A percentile compares a stretch with the other conserved stretches of the same genome.
These are phyloP conservation scores for Chauna torquata DNA, from an alignment of 2,113 vertebrate genomes.

Conservation along the genomic window DNA sequence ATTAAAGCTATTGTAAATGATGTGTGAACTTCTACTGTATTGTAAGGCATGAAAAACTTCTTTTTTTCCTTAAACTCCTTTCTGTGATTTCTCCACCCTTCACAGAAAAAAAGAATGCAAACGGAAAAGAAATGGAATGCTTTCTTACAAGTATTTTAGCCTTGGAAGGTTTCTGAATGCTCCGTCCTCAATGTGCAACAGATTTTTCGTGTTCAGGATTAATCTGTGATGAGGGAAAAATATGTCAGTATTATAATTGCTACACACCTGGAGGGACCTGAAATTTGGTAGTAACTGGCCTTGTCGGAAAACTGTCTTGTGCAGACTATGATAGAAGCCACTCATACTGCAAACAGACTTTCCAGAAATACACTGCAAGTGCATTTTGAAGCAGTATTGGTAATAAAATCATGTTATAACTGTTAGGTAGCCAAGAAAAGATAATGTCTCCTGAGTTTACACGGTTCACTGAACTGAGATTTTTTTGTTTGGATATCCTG, in stretches of 20 bases:
- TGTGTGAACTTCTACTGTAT: not conserved
- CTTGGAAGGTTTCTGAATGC: conserved; percentile 88
- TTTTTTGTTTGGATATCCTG: not conserved
- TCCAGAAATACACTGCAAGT: not conserved
- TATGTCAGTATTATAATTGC: not conserved
- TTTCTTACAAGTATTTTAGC: conserved; percentile 88
- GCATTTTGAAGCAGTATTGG: not conserved
- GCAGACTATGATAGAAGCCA: not conserved
- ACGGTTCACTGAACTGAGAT: not conserved
- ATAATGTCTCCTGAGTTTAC: not conserved
- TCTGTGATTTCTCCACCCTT: not conserved
- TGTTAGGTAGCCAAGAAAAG: not conserved
- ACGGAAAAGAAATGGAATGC: conserved; percentile 36
- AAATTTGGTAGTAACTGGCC: not conserved
- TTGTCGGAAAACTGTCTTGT: not conserved
- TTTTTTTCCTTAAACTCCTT: not conserved
- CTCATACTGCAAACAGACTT: not conserved
- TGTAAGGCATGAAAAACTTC: not conserved
- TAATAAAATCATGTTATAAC: not conserved
- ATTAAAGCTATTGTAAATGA: not conserved
- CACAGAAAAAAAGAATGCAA: not conserved
- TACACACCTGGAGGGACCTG: not conserved
- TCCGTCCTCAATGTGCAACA: conserved; percentile 82
- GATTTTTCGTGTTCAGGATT: conserved; percentile 87
- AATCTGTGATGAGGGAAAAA: conserved; percentile 74